These are phyloP conservation scores for Phrynosoma blainvillii DNA, from an alignment of 2,113 vertebrate species.

Conservation along the genomic window DNA sequence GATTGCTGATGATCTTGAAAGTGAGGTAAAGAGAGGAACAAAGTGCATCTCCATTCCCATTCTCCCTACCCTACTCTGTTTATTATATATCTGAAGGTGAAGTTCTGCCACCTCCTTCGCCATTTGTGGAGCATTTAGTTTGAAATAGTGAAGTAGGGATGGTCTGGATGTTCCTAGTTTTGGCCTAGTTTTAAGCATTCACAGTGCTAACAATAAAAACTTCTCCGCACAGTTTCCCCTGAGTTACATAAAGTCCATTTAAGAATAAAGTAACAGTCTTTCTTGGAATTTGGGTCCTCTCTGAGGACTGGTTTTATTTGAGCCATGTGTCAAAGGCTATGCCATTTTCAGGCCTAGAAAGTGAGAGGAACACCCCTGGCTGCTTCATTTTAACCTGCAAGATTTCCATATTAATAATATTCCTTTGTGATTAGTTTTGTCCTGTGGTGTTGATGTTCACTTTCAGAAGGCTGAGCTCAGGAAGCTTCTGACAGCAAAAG, in stretches of 20 bases:
- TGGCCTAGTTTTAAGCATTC: background rate
- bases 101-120: background rate
- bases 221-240: too few species aligned
- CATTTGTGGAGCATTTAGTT: background rate
- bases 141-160: background rate
- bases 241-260: background rate
- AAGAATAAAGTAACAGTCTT: background rate
- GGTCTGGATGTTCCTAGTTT: background rate
- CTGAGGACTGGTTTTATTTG: background rate
- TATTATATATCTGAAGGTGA: background rate
- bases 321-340: too few species aligned
- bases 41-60: background rate
- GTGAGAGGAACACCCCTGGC: background rate
- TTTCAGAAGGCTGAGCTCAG: conserved; percentile 89
- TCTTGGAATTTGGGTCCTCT: background rate
- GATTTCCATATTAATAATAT: background rate
- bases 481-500: conserved; percentile 79
- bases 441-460: conserved; percentile 22
- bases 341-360: background rate
- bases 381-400: background rate
- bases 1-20: conserved; percentile 85
- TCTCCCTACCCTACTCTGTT: background rate
- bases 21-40: conserved; percentile 80
- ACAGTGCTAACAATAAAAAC: background rate
- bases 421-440: background rate